A percentile compares a stretch with the other conserved stretches of the same genome.
These are phyloP conservation scores for Crotalus horridus DNA, from an alignment of 2,113 vertebrate genomes.

Conservation along the genomic window DNA sequence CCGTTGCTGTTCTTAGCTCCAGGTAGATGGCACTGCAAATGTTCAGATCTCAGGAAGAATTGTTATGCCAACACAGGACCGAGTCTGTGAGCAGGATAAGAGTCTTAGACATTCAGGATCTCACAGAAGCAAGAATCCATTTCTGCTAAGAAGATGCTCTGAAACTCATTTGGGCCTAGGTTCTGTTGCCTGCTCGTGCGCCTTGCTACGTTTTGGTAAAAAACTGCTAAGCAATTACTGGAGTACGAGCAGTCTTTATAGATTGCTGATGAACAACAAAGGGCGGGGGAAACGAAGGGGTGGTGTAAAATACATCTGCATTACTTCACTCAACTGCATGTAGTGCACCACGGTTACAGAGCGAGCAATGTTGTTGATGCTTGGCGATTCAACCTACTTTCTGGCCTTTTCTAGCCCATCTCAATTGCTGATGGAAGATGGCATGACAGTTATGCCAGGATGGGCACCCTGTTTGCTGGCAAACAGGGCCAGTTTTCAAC, in stretches of 20 bases:
- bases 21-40: not conserved
- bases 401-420: not conserved
- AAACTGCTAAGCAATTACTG: not conserved
- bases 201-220: not conserved
- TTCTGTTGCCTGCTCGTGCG: not conserved
- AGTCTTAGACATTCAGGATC: no score
- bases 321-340: not conserved
- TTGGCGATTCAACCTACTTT: not conserved
- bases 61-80: not conserved
- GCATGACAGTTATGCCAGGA: rapidly evolving
- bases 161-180: not conserved
- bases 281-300: not conserved
- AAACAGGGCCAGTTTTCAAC: not conserved
- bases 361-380: not conserved
- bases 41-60: not conserved
- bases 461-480: not conserved
- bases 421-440: not conserved
- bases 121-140: not conserved
- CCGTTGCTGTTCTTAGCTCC: not conserved
- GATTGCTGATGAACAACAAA: rapidly evolving
- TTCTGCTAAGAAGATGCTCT: not conserved
- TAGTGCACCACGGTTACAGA: not conserved
- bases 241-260: not conserved
- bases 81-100: not conserved
- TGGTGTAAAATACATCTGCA: not conserved